Evolutionary conservation across 2,113 vertebrate genomes (phyloP), one percentile per base, ranked within the genome.

Genomic region (Columba janthina): DNA sequence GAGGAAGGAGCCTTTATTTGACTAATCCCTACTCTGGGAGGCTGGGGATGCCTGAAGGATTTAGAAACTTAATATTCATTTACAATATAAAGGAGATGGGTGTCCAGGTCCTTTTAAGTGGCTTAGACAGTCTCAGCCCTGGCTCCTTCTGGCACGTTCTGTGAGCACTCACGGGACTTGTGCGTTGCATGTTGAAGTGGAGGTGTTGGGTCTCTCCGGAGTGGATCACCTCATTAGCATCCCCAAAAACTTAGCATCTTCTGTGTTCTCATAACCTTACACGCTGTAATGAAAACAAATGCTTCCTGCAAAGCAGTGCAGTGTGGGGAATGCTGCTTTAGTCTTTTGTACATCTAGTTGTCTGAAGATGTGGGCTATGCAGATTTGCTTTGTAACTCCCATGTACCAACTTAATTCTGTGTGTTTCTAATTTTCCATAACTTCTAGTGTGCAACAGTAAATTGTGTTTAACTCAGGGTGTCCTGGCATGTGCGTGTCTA

Each of bases 371-470:
- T 36, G 44, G 69, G 26, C 24, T 89, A 65, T 87, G 72, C 51
- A 69, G 76, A 78, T 89, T 56, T 57, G 48, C 29, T 85, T 94
- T 92, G 65, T 61, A 65, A 4, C 53, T 69, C 79, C 44, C 34
- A 31, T 53, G 34, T 92, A 72, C 73, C 50, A 21, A 94, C 31
- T 85, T 85, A 92, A 90, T 92, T 36, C 51, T 94, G 44, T 56
- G 48, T 95, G 90, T 92, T 95, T 91, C 93, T 97, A 94, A 92
- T 69, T 71, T 78, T 89, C 61, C 87, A 61, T 95, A 83, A 81
- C 34, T 8, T 74, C 74, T 74, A 78, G 53, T n/a, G 61, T 42
- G 28, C 56, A 71, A 1, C 61, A 89, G 65, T 93, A 84, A 84
- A 10, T n/a, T 31, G 86, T 93, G 69, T 77, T 92, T 97, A 95